A percentile compares a stretch with the other conserved stretches of the same genome.
Evolutionary conservation across 2,113 vertebrate genomes (phyloP).

Genomic region (Anhinga rufa): DNA sequence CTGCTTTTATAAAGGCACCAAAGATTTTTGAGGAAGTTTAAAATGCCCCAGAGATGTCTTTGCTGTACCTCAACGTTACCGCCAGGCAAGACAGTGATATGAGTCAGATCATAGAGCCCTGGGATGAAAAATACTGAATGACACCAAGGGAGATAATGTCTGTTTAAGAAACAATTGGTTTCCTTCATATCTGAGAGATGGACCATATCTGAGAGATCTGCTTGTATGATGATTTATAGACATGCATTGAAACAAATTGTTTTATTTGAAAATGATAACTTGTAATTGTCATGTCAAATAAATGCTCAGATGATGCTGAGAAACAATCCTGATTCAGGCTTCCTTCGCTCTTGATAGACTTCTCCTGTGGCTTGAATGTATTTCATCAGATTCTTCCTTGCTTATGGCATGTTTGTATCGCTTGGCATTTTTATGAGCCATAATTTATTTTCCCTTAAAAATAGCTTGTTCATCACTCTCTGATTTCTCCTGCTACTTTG

Average conservation of each 20-base stretch:
- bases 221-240: not conserved
- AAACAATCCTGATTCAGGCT: not conserved
- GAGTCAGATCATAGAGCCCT: not conserved
- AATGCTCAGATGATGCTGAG: not conserved
- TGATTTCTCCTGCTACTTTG: not conserved
- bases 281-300: not conserved
- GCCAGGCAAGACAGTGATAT: not conserved
- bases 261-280: not conserved
- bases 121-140: not conserved
- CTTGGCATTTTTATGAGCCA: not conserved
- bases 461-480: not conserved
- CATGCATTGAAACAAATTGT: not conserved
- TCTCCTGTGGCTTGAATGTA: not conserved
- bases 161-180: not conserved
- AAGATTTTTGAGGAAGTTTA: not conserved
- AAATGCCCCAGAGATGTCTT: not conserved
- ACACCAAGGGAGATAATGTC: not conserved
- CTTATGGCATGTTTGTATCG: not conserved
- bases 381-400: not conserved
- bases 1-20: not conserved
- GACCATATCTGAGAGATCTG: not conserved
- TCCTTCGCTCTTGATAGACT: not conserved
- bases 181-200: not conserved
- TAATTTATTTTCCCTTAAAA: not conserved
- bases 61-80: not conserved